Evolutionary conservation across 2,797 vertebrate species (phyloP), one percentile per base, ranked within the genome.

Genomic region (Gymnothorax javanicus): DNA sequence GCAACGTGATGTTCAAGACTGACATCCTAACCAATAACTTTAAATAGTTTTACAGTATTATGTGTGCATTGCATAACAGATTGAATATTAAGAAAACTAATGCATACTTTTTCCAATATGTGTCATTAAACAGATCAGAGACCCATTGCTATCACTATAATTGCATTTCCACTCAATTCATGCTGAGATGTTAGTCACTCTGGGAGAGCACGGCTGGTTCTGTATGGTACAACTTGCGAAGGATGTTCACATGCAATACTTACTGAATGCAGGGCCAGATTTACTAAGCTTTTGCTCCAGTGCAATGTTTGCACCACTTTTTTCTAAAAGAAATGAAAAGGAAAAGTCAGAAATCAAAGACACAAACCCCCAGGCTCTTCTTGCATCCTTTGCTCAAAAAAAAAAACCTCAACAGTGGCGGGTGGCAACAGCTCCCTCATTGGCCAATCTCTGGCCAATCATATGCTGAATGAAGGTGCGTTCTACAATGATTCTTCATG

Each of bases 201-300:
- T 75, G 33, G 71, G 11, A 75, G 43, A 43, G 27, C 33, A 75
- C 20, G 7, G 11, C 13, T 33, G 69, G 33, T 52, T 77, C 73
- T 17, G 17, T 43, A 52, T 4, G 15, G 73, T 2, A 75, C 9
- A 43, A 7, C 71, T 79, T 33, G 15, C 43, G 50, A 75, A 20
- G 27, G 20, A 69, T 50, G 52, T 7, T 58, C 67, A 60, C 27
- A 50, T 23, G 62, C 7, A 89, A 92, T 94, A 96, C 96, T 96
- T 94, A 97, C 96, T 96, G 94, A 96, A 96, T 84, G 93, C 93
- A 84, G 96, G 96, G 90, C 93, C 94, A 91, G 96, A 96, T 96
- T 96, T 96, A 94, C 95, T 96, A 92, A 95, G 93, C 94, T 96
- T 96, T 91, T 95, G 95, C 90, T 96, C 96, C 89, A 95, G 93